These are phyloP conservation scores for Girardinus metallicus DNA, from an alignment of 2,797 vertebrate genomes.

Conservation along the genomic window DNA sequence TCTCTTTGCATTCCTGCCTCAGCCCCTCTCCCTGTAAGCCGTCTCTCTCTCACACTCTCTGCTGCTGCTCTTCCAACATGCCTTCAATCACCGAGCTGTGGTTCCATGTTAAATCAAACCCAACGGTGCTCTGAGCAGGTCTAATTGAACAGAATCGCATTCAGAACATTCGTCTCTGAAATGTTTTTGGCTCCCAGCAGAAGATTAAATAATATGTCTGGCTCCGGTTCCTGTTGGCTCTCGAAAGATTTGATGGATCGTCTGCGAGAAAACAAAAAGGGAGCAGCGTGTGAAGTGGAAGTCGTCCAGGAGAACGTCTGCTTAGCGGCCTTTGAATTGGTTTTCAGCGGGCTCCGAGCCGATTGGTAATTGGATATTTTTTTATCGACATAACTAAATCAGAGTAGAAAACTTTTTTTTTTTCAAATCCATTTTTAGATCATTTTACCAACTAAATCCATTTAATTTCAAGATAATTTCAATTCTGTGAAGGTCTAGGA, in stretches of 20 bases:
- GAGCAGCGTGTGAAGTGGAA: conserved; percentile 13
- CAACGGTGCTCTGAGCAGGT: conserved; percentile 26
- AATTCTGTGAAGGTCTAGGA: too few species aligned
- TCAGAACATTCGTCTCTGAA: conserved; percentile 56
- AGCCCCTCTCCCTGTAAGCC: conserved; percentile 25
- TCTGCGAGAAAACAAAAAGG: not conserved
- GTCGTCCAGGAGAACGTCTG: conserved; percentile 8
- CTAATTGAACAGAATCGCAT: conserved; percentile 49
- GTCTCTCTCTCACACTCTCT: not conserved
- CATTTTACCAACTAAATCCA: too few species aligned
- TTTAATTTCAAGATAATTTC: too few species aligned
- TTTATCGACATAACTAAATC: not conserved
- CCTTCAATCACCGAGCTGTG: conserved; percentile 46
- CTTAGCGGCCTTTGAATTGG: not conserved
- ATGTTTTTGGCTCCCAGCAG: conserved; percentile 13
- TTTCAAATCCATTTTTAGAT: too few species aligned
- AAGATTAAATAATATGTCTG: conserved; percentile 30
- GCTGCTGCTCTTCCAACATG: conserved; percentile 30
- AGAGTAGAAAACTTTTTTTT: not conserved
- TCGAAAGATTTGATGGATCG: conserved; percentile 13
- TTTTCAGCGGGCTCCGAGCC: not conserved
- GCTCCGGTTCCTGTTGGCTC: conserved; percentile 21
- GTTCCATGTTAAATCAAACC: conserved; percentile 56
- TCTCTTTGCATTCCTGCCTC: conserved; percentile 39
- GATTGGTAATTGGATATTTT: not conserved